Base-by-base conservation (phyloP, 2,113 vertebrate species). In the Anolis carolinensis region DNA sequence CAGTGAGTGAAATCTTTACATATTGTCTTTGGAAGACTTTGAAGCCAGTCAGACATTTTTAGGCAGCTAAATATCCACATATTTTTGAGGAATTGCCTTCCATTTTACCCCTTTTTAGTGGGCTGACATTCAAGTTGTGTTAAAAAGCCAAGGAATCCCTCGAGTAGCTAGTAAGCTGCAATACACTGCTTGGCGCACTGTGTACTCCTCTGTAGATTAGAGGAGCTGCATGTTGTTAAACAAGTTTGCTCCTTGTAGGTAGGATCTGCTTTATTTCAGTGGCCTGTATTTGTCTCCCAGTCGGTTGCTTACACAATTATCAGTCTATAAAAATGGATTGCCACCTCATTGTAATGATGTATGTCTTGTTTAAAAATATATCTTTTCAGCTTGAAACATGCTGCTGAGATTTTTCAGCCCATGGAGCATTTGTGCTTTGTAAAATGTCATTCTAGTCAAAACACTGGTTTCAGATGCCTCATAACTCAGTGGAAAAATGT, bases 401-500 rank as follows among this genome's bases (percentile, higher is more conserved):
- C 20, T 63, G 25, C 55, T 25, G 1, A 73, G 36, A 18, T 44
- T 75, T 81, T 79, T 50, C 2, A 50, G 36, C 55, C 30, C 39
- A 50, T 48, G 30, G 55, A 85, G 55, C 36, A 27, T 81, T 83
- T 81, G 68, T 86, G 52, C 85, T 74, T 73, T 65, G 55, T 80
- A 81, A 80, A 86, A 81, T 74, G 36, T 74, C 68, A 81, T 73
- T 80, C 78, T 73, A 86, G 55, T 81, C 70, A 86, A 86, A 79
- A 86, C n/a, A 73, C n/a, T 74, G 85, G 79, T 81, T 86, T 86
- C 70, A 63, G 39, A 81, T 86, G 71, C 78, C 79, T 81, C 36
- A 48, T 63, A 86, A 86, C 27, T 73, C 55, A 86, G 78, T 86
- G 85, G 85, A 86, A 86, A 86, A 86, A 73, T 73, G 55, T 73